phyloP scores from a whole-genome alignment of 2,113 vertebrate genomes.

The Centropus unirufus region DNA sequence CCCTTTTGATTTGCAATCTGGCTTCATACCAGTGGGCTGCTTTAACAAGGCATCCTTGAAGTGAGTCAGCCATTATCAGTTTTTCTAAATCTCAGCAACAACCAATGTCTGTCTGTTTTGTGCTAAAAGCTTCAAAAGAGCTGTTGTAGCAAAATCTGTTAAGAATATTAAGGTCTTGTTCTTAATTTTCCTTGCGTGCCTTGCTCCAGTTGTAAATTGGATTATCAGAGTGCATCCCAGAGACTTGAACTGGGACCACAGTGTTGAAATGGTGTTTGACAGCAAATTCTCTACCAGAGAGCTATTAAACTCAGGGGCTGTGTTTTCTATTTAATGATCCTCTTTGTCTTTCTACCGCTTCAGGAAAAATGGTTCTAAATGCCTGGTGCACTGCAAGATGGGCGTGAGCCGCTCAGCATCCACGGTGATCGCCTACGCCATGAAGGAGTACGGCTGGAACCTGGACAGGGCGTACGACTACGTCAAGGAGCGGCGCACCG shows the following conservation, averaged over 20 bases:
- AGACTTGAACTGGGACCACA: not conserved
- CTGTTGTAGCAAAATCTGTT: not conserved
- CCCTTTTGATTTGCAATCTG: not conserved
- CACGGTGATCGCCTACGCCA: conserved; percentile 96
- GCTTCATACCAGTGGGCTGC: not conserved
- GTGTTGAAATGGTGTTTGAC: not conserved
- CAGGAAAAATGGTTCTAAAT: conserved; percentile 95
- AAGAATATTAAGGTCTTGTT: conserved; percentile 3
- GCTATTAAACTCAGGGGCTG: not conserved
- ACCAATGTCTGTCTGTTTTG: not conserved
- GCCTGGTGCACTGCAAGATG: conserved; percentile 99
- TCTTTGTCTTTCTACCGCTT: not conserved
- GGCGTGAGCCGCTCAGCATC: conserved; percentile 96
- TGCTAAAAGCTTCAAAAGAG: not conserved
- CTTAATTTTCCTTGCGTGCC: not conserved
- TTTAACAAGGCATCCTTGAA: not conserved
- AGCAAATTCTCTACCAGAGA: not conserved
- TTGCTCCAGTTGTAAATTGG: conserved; percentile 44
- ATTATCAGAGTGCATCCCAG: conserved; percentile 27
- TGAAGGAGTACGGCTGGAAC: conserved; percentile 99
- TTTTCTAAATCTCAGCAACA: not conserved
- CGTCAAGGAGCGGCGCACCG: conserved; percentile 90
- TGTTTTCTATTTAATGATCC: not conserved
- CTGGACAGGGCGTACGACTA: conserved; percentile 92
- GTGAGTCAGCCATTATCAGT: not conserved